Base-by-base conservation (phyloP, 2,888 invertebrate genomes). In the Agonopterix subpropinquella region DNA sequence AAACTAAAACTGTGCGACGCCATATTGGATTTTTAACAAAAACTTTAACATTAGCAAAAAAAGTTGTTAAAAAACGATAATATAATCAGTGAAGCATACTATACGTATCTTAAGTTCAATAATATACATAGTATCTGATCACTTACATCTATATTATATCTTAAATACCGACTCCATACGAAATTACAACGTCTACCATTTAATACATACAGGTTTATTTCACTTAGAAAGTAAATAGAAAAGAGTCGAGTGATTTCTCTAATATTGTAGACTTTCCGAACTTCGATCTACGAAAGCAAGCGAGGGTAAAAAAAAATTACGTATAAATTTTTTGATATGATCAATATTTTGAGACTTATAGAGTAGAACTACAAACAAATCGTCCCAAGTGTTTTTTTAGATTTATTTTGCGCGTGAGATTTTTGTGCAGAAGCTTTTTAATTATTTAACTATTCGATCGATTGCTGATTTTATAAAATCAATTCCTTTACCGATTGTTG, bases 281-380 rank as follows among this genome's bases (percentile, higher is more conserved):
- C 35, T 35, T 36, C 18, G 36, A 18, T 13, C 76, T 77, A 72
- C 66, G 42, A 75, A 80, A 82, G 82, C 81, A 80, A 80, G 81
- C 81, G 75, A 70, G 69, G 66, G 61, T 59, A 58, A 68, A 73
- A 28, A 28, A 28, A 70, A 53, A 57, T 84, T 87, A 87, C 87
- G 87, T 87, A 86, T 87, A 84, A 84, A 81, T 76, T 51, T 83
- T 48, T 83, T 87, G 87, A 87, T 87, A 87, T 87, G 87, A 87
- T 85, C 77, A 74, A 73, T 28, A 28, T 80, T 79, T 73, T 70
- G 70, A 78, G 69, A 80, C 70, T 79, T 80, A 77, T 48, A 56
- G 47, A 59, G 62, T 67, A 64, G 62, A 65, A 70, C 70, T 77
- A 77, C 69, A 70, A 73, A 77, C 66, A 63, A 71, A 66, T 69